Base-by-base conservation (phyloP, 2,888 invertebrate genomes). In the Clitarchus hookeri region DNA sequence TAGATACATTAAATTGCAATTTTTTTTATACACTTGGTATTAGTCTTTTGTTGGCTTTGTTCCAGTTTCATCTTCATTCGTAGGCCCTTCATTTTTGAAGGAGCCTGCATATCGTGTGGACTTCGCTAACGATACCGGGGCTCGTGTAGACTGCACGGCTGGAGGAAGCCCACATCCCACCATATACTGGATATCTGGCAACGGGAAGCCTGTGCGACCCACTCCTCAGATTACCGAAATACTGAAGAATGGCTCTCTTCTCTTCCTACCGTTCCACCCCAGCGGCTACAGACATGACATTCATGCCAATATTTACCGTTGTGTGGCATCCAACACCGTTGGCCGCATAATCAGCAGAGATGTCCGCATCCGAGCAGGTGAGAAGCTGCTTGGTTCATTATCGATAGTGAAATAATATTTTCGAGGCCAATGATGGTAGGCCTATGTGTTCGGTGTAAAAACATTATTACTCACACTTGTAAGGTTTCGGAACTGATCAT, bases 221-320 rank as follows among this genome's bases (percentile, higher is more conserved):
- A 88, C 90, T 12, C 89, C 89, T 12, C 88, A 89, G 19, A 88
- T 89, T n/a, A 87, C 89, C 9, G 89, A 89, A 84, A 87, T 89
- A 19, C 88, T 88, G 27, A 86, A 88, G 78, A 90, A 90, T 87
- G 89, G 89, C 54, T 88, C 89, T 65, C 88, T 90, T 78, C 87
- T 89, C 26, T 90, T 90, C 88, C 88, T 88, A 25, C 90, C 90
- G 23, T 90, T 90, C 87, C 88, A 88, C 25, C 89, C 90, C 44
- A 89, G 90, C 84, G 88, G 89, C 83, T 90, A 90, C 87, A 88
- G 90, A n/a, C 90, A 89, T 26, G 90, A 90, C 87, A 89, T 90
- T 65, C 90, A 90, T 88, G 89, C 89, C 12, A 88, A 89, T 54
- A 89, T 89, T 9, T 90, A 90, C 88, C 87, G 88, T 44, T 90